Evolutionary conservation across 2,888 invertebrate genomes (phyloP), one percentile per base, ranked within the genome.

Genomic region (Limnephilus auricula): DNA sequence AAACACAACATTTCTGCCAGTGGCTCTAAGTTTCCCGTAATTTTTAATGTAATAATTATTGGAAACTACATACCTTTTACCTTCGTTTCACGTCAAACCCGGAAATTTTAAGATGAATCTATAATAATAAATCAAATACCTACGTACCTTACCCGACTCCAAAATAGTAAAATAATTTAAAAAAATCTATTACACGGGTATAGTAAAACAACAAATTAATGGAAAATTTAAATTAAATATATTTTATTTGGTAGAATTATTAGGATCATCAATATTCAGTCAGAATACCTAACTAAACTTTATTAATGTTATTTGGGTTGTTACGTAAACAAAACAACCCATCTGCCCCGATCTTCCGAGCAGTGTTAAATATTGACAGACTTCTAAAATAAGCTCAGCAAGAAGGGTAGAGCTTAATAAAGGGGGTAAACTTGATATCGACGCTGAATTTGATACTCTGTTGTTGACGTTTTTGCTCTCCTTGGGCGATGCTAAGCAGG

Each of bases 381-480:
- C 80, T 80, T 32, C 80, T 80, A 31, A 31, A 80, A 31, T 15
- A 80, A 80, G 9, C 15, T 15, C 32, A 86, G 50, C 50, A 79
- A 88, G 32, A 78, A 32, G 78, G 87, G 87, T 79, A 25, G 78
- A 79, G 31, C 65, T 30, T 32, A 25, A 78, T 78, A 31, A 78
- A 87, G 65, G 78, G 86, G 30, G 65, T 45, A 45, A 30, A 88
- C 87, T 34, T 31, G 87, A 88, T 88, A 88, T 88, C 65, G 78
- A 4, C 32, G 87, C 18, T 79, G 34, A 65, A 88, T 88, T 85
- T 79, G 87, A 88, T 78, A 88, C 87, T 32, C 83, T 83, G 32
- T n/a, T 34, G 25, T 65, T 65, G 65, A 65, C 65, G 65, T 80
- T 85, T 40, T 40, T n/a, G 25, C 40, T 34, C n/a, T 45, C 85